Evolutionary conservation across 2,113 vertebrate genomes (phyloP), one percentile per base, ranked within the genome.

Genomic region (Oreocharis arfaki): DNA sequence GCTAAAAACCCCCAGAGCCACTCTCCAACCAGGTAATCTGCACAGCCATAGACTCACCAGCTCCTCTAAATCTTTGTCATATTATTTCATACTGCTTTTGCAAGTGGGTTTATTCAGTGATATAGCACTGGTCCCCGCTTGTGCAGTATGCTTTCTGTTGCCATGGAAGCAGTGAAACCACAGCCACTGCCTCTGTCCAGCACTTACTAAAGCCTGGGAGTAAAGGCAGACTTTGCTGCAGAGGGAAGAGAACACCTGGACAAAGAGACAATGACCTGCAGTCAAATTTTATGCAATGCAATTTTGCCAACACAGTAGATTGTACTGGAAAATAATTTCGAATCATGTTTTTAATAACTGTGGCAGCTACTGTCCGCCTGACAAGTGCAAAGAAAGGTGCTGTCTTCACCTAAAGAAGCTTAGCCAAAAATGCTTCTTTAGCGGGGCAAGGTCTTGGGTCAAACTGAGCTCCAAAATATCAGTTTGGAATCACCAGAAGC

Each of bases 131-230:
- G 41, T 71, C 24, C 33, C 33, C 44, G 33, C 6, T 69, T 50
- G 55, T 15, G 46, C 55, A 57, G 27, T 55, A 13, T 55, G 55
- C n/a, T 70, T 95, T 82, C 89, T 70, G 87, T 87, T 95, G 82
- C 92, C 68, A 85, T 74, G 83, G 90, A 96, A 93, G 83, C 85
- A 67, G 30, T 20, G n/a, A 77, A 91, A 90, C 32, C 68, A 70
- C 59, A 83, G 83, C 11, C 35, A 49, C 9, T 61, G 53, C 47
- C 49, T 52, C 33, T 75, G 53, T 30, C 65, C 95, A 91, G 53
- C 37, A 50, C 6, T 60, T 46, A 46, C 3, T 39, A 78, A 77
- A 87, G 47, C 73, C 86, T 47, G 22, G 14, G 20, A 89, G 56
- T 35, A 82, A 59, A 86, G n/a, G 63, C 63, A 65, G 57, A 27